A percentile compares a stretch with the other conserved stretches of the same genome.
Conservation (phyloP, 2,888 invertebrate genomes). For the Cephus spinipes region DNA sequence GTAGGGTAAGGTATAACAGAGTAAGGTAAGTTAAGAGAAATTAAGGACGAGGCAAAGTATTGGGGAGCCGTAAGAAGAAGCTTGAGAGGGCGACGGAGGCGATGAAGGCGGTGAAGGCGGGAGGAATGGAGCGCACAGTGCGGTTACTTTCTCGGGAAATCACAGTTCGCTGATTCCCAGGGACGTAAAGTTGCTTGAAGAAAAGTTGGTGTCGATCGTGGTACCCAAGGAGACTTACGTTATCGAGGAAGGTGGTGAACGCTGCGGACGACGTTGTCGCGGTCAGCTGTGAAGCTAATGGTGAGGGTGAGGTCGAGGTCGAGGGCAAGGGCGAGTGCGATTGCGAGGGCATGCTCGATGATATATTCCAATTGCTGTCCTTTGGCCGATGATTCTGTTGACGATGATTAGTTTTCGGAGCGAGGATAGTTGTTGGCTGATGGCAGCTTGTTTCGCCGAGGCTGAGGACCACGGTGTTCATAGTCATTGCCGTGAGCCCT, state of each 20-base stretch:
- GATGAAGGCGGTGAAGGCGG: neutral
- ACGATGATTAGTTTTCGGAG: constrained; percentile 59
- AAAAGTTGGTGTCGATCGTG: neutral
- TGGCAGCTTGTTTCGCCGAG: constrained; percentile 62
- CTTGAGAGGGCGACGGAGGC: neutral
- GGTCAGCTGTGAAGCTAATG: neutral
- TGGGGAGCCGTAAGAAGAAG: neutral
- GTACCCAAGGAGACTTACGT: constrained; percentile 12
- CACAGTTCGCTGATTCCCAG: neutral
- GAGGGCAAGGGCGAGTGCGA: constrained; percentile 35
- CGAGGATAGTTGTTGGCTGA: constrained; percentile 55
- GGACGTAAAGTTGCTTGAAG: neutral
- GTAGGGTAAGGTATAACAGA: too few relatives aligned
- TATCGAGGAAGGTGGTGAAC: constrained; percentile 13
- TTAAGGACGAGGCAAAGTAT: neutral
- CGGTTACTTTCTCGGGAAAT: constrained; percentile 2
- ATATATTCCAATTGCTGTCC: constrained; percentile 22
- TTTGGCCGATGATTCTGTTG: constrained; percentile 45
- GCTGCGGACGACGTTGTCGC: neutral
- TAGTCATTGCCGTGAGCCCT: constrained; percentile 58
- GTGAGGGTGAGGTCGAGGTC: neutral
- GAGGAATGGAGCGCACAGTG: neutral
- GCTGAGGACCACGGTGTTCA: constrained; percentile 65
- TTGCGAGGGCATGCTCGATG: constrained; percentile 36
- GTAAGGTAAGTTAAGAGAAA: neutral